Base-by-base conservation (phyloP, 2,113 vertebrate genomes). In the Tiliqua scincoides region DNA sequence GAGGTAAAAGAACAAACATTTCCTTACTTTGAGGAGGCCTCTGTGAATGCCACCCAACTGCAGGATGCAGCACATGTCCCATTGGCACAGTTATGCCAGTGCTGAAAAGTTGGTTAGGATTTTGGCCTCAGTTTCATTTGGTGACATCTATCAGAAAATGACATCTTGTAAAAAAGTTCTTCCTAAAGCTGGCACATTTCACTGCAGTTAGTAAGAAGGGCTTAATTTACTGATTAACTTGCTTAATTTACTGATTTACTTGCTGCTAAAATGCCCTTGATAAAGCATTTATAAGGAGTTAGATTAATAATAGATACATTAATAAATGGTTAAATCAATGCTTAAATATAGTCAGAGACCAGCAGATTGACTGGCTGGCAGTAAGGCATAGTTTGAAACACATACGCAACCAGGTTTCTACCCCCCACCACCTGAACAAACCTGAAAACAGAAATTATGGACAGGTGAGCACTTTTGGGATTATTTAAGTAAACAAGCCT, bases 121-220 rank as follows among this genome's bases (percentile, higher is more conserved):
- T n/a, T 89, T 94, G 89, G 86, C 90, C 80, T 91, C 85, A 91
- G 89, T 83, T 61, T 91, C 90, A 89, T 80, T 57, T 88, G 65
- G 88, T 91, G 88, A 87, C 67, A 93, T 91, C 87, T 90, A 57
- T 54, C 89, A 90, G 79, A 93, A 94, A 85, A 78, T 84, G 74
- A 82, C 87, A 90, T 54, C 84, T 84, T 52, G 88, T 3, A 81
- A 62, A 79, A 82, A 95, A 93, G 91, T 88, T 79, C 75, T 84
- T 85, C 80, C 80, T 91, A 87, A 79, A 87, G 88, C 75, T 75
- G 91, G 89, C 90, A 88, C 23, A 88, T 94, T 86, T 90, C 85
- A 93, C 89, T 86, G 90, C 91, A 91, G 81, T 43, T 86, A 91
- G 25, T 23, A 59, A 37, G 35, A 67, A 14, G 27, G 6, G 25